A percentile compares a stretch with the other conserved stretches of the same genome.
phyloP scores from a whole-genome alignment of 2,888 invertebrate species.

The Kuschelorhynchus macadamiae region DNA sequence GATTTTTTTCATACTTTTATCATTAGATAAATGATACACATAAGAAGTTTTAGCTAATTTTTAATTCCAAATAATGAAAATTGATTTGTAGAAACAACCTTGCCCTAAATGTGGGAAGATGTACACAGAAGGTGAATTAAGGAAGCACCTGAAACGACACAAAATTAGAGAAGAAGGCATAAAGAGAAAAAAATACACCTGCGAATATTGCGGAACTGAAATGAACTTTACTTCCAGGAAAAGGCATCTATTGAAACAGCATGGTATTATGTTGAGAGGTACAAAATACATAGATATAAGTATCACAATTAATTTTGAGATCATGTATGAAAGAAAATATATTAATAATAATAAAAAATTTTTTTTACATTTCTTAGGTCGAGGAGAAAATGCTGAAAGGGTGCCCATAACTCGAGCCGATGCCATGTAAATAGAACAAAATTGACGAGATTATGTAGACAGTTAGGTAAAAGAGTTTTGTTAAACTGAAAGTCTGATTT shows the following conservation, averaged over 20 bases:
- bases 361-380: no score
- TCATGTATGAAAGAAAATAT: no score
- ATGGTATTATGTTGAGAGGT: constrained; percentile 48
- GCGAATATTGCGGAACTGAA: constrained; percentile 48
- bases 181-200: constrained; percentile 47
- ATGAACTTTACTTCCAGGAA: constrained; percentile 48
- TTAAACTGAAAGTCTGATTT: constrained; percentile 18
- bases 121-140: constrained; percentile 44
- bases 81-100: constrained; percentile 38
- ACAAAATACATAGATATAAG: no score
- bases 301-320: no score
- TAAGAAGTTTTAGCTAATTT: no score
- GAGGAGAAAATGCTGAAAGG: constrained; percentile 45
- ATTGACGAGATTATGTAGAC: no score
- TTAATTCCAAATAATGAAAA: no score
- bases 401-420: constrained; percentile 37
- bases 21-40: no score
- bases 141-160: constrained; percentile 47
- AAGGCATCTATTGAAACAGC: constrained; percentile 46
- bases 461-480: no score
- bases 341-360: no score
- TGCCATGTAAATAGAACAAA: constrained; percentile 30
- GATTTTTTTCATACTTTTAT: no score
- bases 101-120: constrained; percentile 50
- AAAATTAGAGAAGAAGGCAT: constrained; percentile 47